Percentiles rank a stretch among this genome's conserved stretches.
Evolutionary conservation across 2,888 invertebrate species (phyloP).

Genomic region (Ophonus ardosiacus): DNA sequence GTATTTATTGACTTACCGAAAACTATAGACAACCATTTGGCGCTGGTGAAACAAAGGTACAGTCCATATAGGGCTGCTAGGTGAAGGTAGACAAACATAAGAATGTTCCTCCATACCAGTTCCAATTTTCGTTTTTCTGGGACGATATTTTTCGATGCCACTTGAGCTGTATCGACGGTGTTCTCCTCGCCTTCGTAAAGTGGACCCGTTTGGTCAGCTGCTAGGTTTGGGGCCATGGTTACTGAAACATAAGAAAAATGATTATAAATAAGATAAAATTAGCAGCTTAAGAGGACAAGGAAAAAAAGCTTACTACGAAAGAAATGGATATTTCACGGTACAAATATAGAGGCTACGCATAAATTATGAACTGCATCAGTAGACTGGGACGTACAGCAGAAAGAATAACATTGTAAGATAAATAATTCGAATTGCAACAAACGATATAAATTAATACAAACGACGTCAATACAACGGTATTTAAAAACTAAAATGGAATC

Average conservation of each 20-base stretch:
- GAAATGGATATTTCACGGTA: no score
- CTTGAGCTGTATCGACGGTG: constrained; percentile 66
- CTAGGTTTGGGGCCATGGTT: constrained; percentile 68
- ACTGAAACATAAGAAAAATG: not conserved
- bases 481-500: no score
- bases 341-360: no score
- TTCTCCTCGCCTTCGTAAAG: constrained; percentile 83
- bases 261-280: not conserved
- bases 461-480: no score
- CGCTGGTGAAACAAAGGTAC: constrained; percentile 85
- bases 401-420: no score
- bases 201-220: constrained; percentile 77
- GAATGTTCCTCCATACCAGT: constrained; percentile 90
- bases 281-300: no score
- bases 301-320: no score
- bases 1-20: constrained; percentile 80
- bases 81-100: constrained; percentile 88
- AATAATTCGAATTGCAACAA: no score
- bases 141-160: constrained; percentile 64
- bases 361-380: no score
- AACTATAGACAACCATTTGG: constrained; percentile 84
- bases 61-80: constrained; percentile 86
- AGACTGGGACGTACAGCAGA: no score
- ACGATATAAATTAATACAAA: no score
- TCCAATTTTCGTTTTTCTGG: constrained; percentile 79